These are phyloP conservation scores for Porites lobata DNA, from an alignment of 92 coral and sea anemone species.

Conservation along the genomic window DNA sequence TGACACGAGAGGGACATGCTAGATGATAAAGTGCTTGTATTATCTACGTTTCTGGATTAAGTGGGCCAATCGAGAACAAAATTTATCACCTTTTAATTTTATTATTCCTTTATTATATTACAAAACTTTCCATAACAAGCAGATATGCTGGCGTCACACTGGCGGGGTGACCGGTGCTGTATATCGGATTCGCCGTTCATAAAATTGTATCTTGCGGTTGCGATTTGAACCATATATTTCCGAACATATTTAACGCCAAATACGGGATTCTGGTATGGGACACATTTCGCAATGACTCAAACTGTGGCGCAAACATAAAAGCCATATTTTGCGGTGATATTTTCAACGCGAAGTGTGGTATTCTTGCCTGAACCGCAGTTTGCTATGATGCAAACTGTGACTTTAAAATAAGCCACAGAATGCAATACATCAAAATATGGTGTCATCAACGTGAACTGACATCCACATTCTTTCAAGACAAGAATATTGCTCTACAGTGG, in stretches of 20 bases:
- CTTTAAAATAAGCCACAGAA: slow-evolving; percentile 3
- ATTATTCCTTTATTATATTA: neutral
- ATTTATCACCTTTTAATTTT: slow-evolving; percentile 4
- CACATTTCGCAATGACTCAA: too few species aligned
- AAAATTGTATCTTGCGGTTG: neutral
- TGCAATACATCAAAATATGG: slow-evolving; percentile 20
- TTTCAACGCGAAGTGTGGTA: neutral
- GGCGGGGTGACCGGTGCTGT: neutral
- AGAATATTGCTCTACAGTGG: neutral
- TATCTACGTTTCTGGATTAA: too few species aligned
- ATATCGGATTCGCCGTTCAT: too few species aligned
- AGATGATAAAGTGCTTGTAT: too few species aligned
- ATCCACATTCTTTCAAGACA: neutral
- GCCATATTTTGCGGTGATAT: too few species aligned
- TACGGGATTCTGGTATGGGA: neutral
- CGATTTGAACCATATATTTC: neutral
- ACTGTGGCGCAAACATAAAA: too few species aligned
- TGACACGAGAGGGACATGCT: too few species aligned
- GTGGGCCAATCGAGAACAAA: neutral
- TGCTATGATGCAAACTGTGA: neutral
- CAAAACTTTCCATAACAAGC: slow-evolving; percentile 7
- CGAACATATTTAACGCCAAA: slow-evolving; percentile 1
- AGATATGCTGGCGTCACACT: neutral
- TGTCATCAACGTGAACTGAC: neutral
- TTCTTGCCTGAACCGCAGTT: slow-evolving; percentile 15